Percentiles rank a stretch among this genome's conserved stretches.
phyloP scores from a whole-genome alignment of 2,797 vertebrate species.

The Phrynocephalus forsythii region DNA sequence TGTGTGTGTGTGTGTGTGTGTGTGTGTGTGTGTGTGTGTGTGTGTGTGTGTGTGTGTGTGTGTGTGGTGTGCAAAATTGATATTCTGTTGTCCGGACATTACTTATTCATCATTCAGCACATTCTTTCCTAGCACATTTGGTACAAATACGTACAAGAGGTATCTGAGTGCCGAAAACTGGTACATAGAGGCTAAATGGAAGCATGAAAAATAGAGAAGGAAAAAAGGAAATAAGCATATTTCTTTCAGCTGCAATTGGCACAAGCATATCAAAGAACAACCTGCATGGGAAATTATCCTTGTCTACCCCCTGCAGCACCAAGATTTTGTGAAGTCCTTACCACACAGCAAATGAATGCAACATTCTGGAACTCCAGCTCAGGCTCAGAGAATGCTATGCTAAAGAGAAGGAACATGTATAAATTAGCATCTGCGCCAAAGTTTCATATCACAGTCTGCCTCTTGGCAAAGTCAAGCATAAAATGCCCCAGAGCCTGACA shows the following conservation, averaged over 20 bases:
- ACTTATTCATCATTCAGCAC: constrained; percentile 3
- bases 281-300: neutral
- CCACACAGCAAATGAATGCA: neutral
- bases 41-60: no score
- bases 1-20: no score
- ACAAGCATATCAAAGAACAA: constrained; percentile 5
- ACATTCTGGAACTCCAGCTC: constrained; percentile 26
- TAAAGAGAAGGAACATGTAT: constrained; percentile 8
- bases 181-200: neutral
- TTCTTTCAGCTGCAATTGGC: constrained; percentile 9
- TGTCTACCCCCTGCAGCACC: neutral
- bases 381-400: neutral
- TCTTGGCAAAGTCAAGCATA: neutral
- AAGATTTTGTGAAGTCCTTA: neutral
- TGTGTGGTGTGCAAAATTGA: no score
- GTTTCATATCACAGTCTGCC: neutral
- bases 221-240: rapidly evolving
- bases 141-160: constrained; percentile 21
- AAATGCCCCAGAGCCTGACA: neutral
- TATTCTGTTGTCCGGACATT: neutral
- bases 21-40: no score
- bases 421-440: neutral
- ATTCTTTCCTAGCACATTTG: constrained; percentile 26
- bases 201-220: neutral
- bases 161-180: neutral